These are phyloP conservation scores for Lepidonotus clava DNA, from an alignment of 2,888 invertebrate species.

Conservation along the genomic window DNA sequence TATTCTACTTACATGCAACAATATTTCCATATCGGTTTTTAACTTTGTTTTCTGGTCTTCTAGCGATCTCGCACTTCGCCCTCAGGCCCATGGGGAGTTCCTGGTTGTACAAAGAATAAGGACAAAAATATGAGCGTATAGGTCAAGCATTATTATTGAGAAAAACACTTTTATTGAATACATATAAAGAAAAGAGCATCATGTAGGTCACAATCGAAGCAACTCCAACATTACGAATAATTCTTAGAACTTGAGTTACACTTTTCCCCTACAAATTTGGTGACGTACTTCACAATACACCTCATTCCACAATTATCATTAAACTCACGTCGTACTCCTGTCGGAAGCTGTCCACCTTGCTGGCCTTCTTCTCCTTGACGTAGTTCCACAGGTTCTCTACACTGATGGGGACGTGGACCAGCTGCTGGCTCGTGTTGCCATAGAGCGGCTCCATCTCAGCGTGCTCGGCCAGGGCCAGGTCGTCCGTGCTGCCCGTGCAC, in stretches of 20 bases:
- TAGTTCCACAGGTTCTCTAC: constrained; percentile 79
- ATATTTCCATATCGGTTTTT: constrained; percentile 80
- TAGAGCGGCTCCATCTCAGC: constrained; percentile 63
- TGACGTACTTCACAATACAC: too few relatives aligned
- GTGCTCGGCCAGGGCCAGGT: constrained; percentile 50
- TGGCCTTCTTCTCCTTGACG: constrained; percentile 75
- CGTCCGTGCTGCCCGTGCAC: constrained; percentile 46
- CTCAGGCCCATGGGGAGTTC: constrained; percentile 76
- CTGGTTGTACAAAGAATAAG: constrained; percentile 66
- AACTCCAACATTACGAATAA: too few relatives aligned
- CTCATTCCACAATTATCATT: too few relatives aligned
- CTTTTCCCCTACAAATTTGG: too few relatives aligned
- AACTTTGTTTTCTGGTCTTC: constrained; percentile 76
- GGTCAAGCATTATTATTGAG: not conserved
- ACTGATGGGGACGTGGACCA: constrained; percentile 70
- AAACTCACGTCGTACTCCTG: constrained; percentile 75
- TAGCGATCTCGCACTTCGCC: constrained; percentile 75
- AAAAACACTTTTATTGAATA: not conserved
- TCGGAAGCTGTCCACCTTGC: constrained; percentile 73
- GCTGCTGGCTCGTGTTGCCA: constrained; percentile 71
- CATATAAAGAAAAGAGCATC: too few relatives aligned
- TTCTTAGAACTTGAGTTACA: too few relatives aligned
- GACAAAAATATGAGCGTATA: not conserved
- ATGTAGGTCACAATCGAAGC: too few relatives aligned
- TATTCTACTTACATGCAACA: constrained; percentile 79